Evolutionary conservation across 1,140 invertebrate species (phyloP), one percentile per base, ranked within the genome.

Genomic region (Nixonia krombeini): DNA sequence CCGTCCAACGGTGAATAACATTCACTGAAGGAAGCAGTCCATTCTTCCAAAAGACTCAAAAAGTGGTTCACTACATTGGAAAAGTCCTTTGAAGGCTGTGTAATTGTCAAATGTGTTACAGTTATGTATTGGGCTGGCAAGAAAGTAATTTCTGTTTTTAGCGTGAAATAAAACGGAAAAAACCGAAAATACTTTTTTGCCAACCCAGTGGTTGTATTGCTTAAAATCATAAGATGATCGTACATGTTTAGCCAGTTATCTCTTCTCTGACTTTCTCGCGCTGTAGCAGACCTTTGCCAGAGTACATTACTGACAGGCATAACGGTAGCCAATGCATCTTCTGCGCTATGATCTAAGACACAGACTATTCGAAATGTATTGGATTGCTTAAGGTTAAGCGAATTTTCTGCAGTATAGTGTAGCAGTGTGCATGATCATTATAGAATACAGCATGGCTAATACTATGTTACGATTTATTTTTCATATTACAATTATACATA

Each of bases 311-410:
- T 59, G 38, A 49, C 38, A 45, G 63, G 63, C 63, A 66, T 59
- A 66, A 66, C 55, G 55, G 63, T 53, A 59, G 49, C 29, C 45
- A 17, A 35, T 52, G 23, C 41, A 44, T 66, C 59, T 66, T 66
- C 63, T 40, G 21, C 12, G 49, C 55, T 45, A 51, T 38, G 47
- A 66, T 53, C 49, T 12, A 21, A 42, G 13, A 16, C 25, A 29
- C 1, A 29, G 42, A 38, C 9, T 47, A 51, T 65, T 59, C 55
- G 49, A 66, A 66, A 58, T 46, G 35, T 37, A 40, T 37, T 23
- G 29, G 25, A 46, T 58, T 65, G 55, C 63, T 59, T 45, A 55
- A 45, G 50, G 49, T 66, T 55, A 59, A 28, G 53, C 23, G 21
- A 38, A 65, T 58, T 58, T 58, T 52, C 42, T 33, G 12, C 16